Base-by-base conservation (phyloP, 2,797 vertebrate genomes). In the Phrynocephalus vlangalii region DNA sequence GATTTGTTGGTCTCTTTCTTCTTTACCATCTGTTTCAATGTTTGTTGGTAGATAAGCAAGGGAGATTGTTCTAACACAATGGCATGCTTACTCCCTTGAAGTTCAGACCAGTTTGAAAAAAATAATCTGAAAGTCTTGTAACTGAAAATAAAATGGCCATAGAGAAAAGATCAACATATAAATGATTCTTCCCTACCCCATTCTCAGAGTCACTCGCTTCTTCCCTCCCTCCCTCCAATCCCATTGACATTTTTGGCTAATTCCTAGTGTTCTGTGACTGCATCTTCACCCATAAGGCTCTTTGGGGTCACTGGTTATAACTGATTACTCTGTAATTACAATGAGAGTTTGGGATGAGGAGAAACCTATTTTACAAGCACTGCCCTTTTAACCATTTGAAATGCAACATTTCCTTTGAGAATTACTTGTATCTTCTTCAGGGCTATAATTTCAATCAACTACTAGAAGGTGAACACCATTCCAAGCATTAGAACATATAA, bases 111-210 rank as follows among this genome's bases (percentile, higher is more conserved):
- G 66, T 44, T 71, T 70, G 26, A 30, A 86, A 50, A 44, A 66
- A 79, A 38, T 52, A 26, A 86, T 86, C n/a, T 70, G 52, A 71
- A 79, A 71, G 56, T 75, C 15, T 10, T 33, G 24, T 48, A 67
- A 84, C 52, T 66, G 56, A 84, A 84, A 84, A 76, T 15, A 44
- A 38, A 26, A 38, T 30, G 28, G 30, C 60, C 72, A 66, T 84
- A 26, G 63, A 38, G 66, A 63, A 66, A 76, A 44, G 26, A 60
- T 18, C 71, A 63, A 63, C 22, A 44, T 4, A 73, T 20, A 73
- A 52, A 28, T 83, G n/a, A 63, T 84, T 75, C 52, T 8, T 52
- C 52, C 38, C 38, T 3, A 44, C 38, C 38, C 38, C 38, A 44
- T 44, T 44, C 38, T 5, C 38, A 44, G 38, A 44, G 38, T 44